phyloP scores from a whole-genome alignment of 2,797 vertebrate species.

The Sebastes trivittatus region DNA sequence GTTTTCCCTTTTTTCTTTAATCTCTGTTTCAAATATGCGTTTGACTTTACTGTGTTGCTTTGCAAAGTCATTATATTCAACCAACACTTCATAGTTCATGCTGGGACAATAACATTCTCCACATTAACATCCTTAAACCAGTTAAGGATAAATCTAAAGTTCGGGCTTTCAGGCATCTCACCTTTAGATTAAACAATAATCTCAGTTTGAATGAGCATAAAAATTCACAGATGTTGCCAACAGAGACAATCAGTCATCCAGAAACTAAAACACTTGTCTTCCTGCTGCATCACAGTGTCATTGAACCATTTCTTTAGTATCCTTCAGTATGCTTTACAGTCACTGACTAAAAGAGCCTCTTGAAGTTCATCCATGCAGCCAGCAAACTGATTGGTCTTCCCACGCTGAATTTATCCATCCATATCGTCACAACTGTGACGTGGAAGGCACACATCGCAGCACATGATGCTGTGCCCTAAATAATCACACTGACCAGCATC shows the following conservation, averaged over 20 bases:
- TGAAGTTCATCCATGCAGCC: not conserved
- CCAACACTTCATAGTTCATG: not conserved
- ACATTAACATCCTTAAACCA: not conserved
- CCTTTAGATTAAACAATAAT: not conserved
- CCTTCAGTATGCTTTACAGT: not conserved
- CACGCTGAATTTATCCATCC: not conserved
- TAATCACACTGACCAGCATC: not conserved
- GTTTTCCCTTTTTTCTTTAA: not conserved
- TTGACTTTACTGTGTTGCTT: not conserved
- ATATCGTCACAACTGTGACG: not conserved
- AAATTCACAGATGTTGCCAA: not conserved
- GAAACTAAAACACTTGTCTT: not conserved
- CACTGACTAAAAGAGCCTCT: not conserved
- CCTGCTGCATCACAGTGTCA: not conserved
- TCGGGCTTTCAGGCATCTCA: not conserved
- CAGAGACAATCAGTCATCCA: not conserved
- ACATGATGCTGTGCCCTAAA: slow-evolving; percentile 18
- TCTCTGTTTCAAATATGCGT: not conserved
- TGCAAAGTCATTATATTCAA: not conserved
- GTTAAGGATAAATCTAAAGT: no score
- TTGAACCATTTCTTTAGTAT: not conserved
- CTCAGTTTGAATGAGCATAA: not conserved
- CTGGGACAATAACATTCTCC: not conserved
- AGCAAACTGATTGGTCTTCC: not conserved
- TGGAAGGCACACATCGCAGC: not conserved